Evolutionary conservation across 1,140 invertebrate genomes (phyloP).

Genomic region (Colletes latitarsis): DNA sequence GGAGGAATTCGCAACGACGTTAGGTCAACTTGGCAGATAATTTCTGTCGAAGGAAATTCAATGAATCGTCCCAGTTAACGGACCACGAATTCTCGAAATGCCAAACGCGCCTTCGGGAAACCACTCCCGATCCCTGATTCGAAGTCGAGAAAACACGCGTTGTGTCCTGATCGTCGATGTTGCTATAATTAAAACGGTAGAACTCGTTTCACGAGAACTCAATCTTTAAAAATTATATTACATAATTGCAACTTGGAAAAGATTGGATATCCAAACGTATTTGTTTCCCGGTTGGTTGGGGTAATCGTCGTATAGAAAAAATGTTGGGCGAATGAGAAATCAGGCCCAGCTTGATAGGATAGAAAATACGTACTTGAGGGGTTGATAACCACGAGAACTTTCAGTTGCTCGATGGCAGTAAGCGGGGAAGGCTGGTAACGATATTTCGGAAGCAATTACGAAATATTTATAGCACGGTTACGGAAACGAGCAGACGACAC

Average conservation of each 20-base stretch:
- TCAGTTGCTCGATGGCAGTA: no score
- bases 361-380: no score
- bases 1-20: not conserved
- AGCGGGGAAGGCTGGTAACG: not conserved
- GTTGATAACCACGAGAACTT: no score
- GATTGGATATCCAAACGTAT: no score
- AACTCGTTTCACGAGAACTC: no score
- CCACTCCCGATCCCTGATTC: not conserved
- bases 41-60: not conserved
- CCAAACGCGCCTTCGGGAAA: not conserved
- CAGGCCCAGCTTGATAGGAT: no score
- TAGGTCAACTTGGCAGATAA: not conserved
- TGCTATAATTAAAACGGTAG: not conserved
- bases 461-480: slow-evolving; percentile 22
- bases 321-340: no score
- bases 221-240: no score
- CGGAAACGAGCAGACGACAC: slow-evolving; percentile 23
- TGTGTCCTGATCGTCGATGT: not conserved
- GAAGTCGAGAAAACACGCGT: not conserved
- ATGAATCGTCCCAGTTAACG: not conserved
- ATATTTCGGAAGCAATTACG: slow-evolving; percentile 1
- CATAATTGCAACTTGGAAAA: no score
- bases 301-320: no score
- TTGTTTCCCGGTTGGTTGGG: no score
- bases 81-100: not conserved